Evolutionary conservation across 2,113 vertebrate species (phyloP), one percentile per base, ranked within the genome.

Genomic region (Cryptotis parvus): DNA sequence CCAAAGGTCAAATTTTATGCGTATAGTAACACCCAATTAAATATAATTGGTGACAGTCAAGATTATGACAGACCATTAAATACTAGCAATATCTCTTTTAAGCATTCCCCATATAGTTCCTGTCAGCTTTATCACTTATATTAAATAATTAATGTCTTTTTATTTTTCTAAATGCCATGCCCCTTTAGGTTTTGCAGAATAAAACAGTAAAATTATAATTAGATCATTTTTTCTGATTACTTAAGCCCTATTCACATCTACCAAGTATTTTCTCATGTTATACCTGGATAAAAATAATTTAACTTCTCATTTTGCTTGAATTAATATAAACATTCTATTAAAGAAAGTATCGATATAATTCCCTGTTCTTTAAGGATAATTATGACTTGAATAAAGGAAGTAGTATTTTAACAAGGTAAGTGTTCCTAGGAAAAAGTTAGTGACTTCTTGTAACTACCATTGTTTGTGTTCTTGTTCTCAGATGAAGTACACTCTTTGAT

Each of bases 251-350:
- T 45, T 93, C 24, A 15, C 26, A 61, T 70, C 20, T 29, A 58
- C 49, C 22, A 72, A 41, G 8, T 41, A 77, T 52, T 84, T 86
- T 37, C 41, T 58, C 45, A 33, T 83, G 6, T 55, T 41, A 58
- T 52, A 80, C 31, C 82, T 39, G 87, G 65, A 29, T 49, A 76
- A 83, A 87, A 83, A 41, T 39, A 58, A 72, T 5, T 55, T 45
- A 35, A 29, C 84, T 29, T 31, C 69, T 90, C 41, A 69, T 70
- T 84, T 84, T 91, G 73, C 89, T 84, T 84, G 31, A 37, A 31
- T 75, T 29, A 92, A 35, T 27, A 66, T 2, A 74, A 39, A 43
- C 33, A 52, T 35, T 78, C 9, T 37, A 45, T 11, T 63, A 58
- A 77, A 73, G 55, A 94, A 72, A 76, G 90, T 31, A 37, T 27